Conservation (phyloP, 2,888 invertebrate genomes). For the Drosophila glabriapex region DNA sequence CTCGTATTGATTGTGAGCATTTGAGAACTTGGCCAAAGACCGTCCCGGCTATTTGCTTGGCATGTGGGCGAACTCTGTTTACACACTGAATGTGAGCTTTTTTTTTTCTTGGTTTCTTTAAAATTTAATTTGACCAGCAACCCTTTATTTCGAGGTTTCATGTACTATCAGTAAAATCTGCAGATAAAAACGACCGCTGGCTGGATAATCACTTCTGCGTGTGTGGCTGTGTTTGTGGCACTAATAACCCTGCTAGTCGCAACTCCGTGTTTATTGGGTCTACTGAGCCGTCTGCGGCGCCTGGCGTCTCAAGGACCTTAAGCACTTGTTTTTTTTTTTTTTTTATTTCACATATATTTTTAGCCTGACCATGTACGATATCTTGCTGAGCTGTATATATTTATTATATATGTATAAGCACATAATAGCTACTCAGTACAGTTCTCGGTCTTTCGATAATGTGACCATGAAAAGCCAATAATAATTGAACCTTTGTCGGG, state of each 20-base stretch:
- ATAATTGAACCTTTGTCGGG: constrained; percentile 67
- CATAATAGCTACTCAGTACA: constrained; percentile 29
- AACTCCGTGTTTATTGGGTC: constrained; percentile 25
- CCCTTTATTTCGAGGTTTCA: not conserved
- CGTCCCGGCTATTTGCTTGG: constrained; percentile 21
- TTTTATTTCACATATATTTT: constrained; percentile 49
- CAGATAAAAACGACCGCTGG: constrained; percentile 31
- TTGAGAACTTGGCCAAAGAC: constrained; percentile 5
- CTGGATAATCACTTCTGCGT: constrained; percentile 32
- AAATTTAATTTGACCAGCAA: constrained; percentile 35
- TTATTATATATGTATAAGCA: constrained; percentile 19
- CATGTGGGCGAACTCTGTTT: constrained; percentile 6
- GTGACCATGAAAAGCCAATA: constrained; percentile 63
- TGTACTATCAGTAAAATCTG: constrained; percentile 25
- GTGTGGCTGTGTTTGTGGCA: not conserved
- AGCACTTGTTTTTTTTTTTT: constrained; percentile 46
- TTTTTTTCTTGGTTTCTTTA: constrained; percentile 19
- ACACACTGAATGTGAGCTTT: not conserved
- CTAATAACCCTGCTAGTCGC: constrained; percentile 55
- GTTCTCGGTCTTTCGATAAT: constrained; percentile 45
- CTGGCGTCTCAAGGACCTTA: constrained; percentile 52
- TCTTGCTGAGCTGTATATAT: constrained; percentile 48
- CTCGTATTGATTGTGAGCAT: constrained; percentile 44
- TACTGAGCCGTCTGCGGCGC: constrained; percentile 33
- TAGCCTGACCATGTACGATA: constrained; percentile 46